Evolutionary conservation across 2,888 invertebrate species (phyloP).

Genomic region (Pseudoips prasinana): DNA sequence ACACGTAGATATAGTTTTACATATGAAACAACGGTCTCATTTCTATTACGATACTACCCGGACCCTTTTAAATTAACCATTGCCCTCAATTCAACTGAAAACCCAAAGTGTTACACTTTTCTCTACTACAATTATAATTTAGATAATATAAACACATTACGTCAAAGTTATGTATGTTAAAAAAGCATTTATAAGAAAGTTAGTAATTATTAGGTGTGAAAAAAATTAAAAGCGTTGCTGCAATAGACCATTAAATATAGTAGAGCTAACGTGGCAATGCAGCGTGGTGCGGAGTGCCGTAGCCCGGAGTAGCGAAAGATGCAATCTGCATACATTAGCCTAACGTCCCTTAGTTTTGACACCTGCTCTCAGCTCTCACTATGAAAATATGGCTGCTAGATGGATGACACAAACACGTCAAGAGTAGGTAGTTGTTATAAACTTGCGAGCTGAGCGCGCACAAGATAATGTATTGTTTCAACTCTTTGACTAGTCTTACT

Average conservation of each 20-base stretch:
- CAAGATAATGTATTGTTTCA: slow-evolving; percentile 44
- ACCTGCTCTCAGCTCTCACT: slow-evolving; percentile 63
- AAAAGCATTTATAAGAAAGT: neutral
- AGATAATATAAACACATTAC: too few species aligned
- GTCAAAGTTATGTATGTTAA: too few species aligned
- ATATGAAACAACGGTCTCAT: too few species aligned
- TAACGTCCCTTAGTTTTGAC: slow-evolving; percentile 78
- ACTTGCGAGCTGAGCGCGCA: slow-evolving; percentile 46
- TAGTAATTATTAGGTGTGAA: slow-evolving; percentile 17
- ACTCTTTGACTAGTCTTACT: slow-evolving; percentile 37
- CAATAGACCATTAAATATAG: slow-evolving; percentile 55
- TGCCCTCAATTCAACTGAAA: too few species aligned
- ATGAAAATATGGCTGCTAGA: slow-evolving; percentile 57
- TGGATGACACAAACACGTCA: slow-evolving; percentile 73
- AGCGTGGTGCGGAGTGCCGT: slow-evolving; percentile 33
- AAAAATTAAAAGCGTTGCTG: slow-evolving; percentile 28
- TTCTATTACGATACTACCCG: too few species aligned
- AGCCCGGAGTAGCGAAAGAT: slow-evolving; percentile 57
- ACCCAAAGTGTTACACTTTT: too few species aligned
- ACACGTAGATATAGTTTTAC: too few species aligned
- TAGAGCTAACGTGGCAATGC: slow-evolving; percentile 59
- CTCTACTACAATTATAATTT: too few species aligned
- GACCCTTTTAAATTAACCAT: too few species aligned
- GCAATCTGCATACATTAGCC: slow-evolving; percentile 81
- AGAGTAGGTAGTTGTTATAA: slow-evolving; percentile 58